phyloP scores from a whole-genome alignment of 2,113 vertebrate genomes.

The Pterocles burchelli region DNA sequence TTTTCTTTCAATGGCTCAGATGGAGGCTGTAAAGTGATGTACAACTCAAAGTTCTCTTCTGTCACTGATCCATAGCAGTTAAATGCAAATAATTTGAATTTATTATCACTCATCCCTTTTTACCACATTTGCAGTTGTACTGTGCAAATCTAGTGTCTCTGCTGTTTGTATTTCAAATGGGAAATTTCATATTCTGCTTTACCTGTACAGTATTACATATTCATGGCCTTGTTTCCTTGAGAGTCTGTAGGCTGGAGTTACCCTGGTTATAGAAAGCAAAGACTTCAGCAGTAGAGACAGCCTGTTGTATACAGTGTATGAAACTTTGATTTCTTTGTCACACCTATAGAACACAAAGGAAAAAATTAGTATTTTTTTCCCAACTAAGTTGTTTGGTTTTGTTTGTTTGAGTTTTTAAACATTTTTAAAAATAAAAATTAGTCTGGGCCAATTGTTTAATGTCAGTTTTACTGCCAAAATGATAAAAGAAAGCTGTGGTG shows the following conservation, averaged over 20 bases:
- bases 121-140: neutral
- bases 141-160: neutral
- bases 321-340: constrained; percentile 98
- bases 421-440: neutral
- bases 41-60: neutral
- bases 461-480: neutral
- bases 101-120: neutral
- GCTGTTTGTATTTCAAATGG: neutral
- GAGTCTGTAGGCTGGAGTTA: constrained; percentile 96
- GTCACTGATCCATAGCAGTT: neutral
- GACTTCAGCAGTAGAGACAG: constrained; percentile 96
- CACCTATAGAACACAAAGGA: constrained; percentile 80
- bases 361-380: neutral
- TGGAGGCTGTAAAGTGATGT: neutral
- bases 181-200: constrained; percentile 1
- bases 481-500: neutral
- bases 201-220: constrained; percentile 99
- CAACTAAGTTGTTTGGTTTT: neutral
- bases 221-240: constrained; percentile 98
- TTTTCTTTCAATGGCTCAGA: neutral
- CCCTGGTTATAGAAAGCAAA: constrained; percentile 95
- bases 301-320: constrained; percentile 98
- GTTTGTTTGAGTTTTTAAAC: neutral
- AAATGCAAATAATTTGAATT: neutral
- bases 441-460: neutral